Percentiles rank a stretch among this genome's conserved stretches.
Conservation (phyloP, 2,797 vertebrate genomes). For the Artibeus jamaicensis region DNA sequence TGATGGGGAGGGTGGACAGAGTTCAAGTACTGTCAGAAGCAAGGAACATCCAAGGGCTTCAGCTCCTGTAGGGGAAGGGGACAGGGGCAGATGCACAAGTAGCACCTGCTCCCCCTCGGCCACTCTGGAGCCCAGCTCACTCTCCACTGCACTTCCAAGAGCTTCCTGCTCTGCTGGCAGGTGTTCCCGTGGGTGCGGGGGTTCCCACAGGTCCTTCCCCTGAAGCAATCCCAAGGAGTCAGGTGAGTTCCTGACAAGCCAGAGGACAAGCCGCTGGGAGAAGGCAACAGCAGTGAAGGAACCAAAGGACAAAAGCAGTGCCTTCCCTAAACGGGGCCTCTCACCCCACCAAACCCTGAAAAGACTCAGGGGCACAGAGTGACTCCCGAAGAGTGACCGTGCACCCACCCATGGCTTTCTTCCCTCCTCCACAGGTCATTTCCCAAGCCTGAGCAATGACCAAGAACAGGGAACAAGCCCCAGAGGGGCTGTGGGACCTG, state of each 20-base stretch:
- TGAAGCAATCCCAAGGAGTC: neutral
- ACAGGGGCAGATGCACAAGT: neutral
- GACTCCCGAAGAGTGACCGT: fast-evolving
- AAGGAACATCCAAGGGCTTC: no score
- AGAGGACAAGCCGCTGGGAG: neutral
- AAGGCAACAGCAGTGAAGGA: neutral
- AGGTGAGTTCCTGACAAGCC: neutral
- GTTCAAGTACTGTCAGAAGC: neutral
- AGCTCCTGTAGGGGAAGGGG: neutral
- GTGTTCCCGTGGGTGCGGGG: neutral
- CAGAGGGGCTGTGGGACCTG: neutral
- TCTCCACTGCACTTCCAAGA: neutral
- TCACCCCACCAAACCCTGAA: fast-evolving
- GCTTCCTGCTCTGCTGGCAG: neutral
- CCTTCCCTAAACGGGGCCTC: neutral
- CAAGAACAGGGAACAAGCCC: neutral
- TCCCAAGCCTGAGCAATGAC: neutral
- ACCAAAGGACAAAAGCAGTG: neutral
- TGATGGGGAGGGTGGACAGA: no score
- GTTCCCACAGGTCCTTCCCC: neutral
- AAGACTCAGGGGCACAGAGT: neutral
- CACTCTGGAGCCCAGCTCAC: neutral
- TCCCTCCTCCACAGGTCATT: fast-evolving
- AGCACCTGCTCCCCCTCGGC: neutral
- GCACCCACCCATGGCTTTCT: fast-evolving